A percentile compares a stretch with the other conserved stretches of the same genome.
Conservation (phyloP, 2,797 vertebrate species). For the Notolabrus celidotus region DNA sequence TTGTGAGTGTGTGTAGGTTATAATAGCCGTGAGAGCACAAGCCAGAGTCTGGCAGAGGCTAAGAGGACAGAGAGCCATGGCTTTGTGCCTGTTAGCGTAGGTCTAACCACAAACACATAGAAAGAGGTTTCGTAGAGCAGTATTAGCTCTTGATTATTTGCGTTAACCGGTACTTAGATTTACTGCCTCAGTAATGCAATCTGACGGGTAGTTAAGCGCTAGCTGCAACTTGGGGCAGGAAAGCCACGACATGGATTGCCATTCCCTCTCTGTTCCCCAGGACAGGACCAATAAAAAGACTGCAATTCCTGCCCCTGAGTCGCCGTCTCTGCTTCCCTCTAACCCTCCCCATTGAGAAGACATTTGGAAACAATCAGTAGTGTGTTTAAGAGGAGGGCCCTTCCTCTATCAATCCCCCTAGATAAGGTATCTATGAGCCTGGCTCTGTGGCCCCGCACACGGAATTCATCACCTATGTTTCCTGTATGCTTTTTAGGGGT, state of each 20-base stretch:
- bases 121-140: slow-evolving; percentile 76
- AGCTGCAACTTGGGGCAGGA: slow-evolving; percentile 79
- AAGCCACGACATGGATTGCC: slow-evolving; percentile 78
- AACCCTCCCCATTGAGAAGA: slow-evolving; percentile 77
- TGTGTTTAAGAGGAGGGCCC: slow-evolving; percentile 87
- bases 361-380: slow-evolving; percentile 98
- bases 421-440: slow-evolving; percentile 94
- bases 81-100: slow-evolving; percentile 68
- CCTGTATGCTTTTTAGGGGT: slow-evolving; percentile 88
- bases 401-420: slow-evolving; percentile 79
- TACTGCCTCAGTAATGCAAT: slow-evolving; percentile 82
- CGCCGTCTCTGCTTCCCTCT: slow-evolving; percentile 60
- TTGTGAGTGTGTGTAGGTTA: slow-evolving; percentile 43
- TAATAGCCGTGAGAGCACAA: slow-evolving; percentile 56
- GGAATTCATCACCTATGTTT: slow-evolving; percentile 97
- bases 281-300: slow-evolving; percentile 86
- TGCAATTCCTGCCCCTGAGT: slow-evolving; percentile 67
- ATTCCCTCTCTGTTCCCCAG: slow-evolving; percentile 73
- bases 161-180: slow-evolving; percentile 82
- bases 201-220: slow-evolving; percentile 84
- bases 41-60: slow-evolving; percentile 52
- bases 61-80: slow-evolving; percentile 55
- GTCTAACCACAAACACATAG: slow-evolving; percentile 77
- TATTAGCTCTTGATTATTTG: slow-evolving; percentile 83
- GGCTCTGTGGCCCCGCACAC: slow-evolving; percentile 82